Evolutionary conservation across 2,888 invertebrate species (phyloP).

Genomic region (Eumerus sabulonum): DNA sequence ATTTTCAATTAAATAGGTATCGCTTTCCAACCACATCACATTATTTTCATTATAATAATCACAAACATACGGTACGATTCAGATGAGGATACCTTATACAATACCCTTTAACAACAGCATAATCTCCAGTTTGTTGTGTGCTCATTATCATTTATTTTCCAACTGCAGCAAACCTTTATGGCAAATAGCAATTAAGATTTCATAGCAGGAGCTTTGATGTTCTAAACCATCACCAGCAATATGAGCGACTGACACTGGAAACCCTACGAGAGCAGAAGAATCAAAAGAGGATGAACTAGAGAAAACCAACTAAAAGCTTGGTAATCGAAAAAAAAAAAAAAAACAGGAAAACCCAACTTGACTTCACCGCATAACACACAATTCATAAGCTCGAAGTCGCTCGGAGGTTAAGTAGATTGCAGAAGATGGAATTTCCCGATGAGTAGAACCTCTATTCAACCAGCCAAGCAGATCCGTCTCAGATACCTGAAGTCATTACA

Average conservation of each 20-base stretch:
- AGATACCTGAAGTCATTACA: slow-evolving; percentile 65
- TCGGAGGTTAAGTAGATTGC: slow-evolving; percentile 59
- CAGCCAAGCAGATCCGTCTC: slow-evolving; percentile 5
- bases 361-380: slow-evolving; percentile 31
- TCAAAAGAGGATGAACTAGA: slow-evolving; percentile 12
- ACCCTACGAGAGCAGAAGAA: slow-evolving; percentile 17
- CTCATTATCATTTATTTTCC: slow-evolving; percentile 22
- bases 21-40: not conserved
- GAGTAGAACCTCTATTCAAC: slow-evolving; percentile 6
- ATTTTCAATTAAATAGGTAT: not conserved
- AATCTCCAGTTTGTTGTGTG: not conserved
- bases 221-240: not conserved
- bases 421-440: slow-evolving; percentile 45
- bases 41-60: too few species aligned
- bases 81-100: too few species aligned
- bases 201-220: slow-evolving; percentile 47
- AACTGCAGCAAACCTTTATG: slow-evolving; percentile 35
- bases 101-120: too few species aligned
- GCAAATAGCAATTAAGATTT: slow-evolving; percentile 58
- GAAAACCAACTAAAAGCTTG: slow-evolving; percentile 36
- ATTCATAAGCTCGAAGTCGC: slow-evolving; percentile 49
- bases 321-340: slow-evolving; percentile 36
- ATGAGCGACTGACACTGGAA: slow-evolving; percentile 18
- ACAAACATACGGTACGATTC: too few species aligned
- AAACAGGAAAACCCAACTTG: not conserved